Base-by-base conservation (phyloP, 2,113 vertebrate genomes). In the Hepsetus odoe region DNA sequence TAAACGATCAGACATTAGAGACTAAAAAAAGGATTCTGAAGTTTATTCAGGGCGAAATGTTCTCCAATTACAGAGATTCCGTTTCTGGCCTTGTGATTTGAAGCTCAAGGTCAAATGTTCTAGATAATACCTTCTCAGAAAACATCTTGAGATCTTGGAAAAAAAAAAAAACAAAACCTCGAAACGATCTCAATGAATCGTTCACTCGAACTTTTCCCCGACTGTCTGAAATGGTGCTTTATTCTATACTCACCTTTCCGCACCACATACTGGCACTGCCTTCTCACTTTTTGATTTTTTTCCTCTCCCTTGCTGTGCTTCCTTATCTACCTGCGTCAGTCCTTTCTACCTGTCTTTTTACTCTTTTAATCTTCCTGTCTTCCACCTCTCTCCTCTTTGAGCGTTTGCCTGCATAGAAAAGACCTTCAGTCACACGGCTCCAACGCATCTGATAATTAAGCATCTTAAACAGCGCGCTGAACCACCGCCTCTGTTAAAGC, bases 281-380 rank as follows among this genome's bases (percentile, higher is more conserved):
- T 42, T 11, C 12, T 42, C 12, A 1, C 40, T 42, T 11, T 42
- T 11, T 42, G 40, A 42, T 42, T 74, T n/a, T 49, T 75, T 76
- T 46, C 53, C 76, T 61, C 33, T 74, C 24, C 26, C 24, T 74
- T 62, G 35, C 65, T 72, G 22, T 46, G 11, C 22, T 12, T 1
- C 40, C 44, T 62, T 69, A 33, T 64, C 44, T 64, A 13, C 58
- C 20, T 40, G 28, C 20, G 12, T 28, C 35, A 38, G 70, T 46
- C 49, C 69, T 74, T 30, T 68, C 40, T 51, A 16, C 56, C 14
- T 26, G 26, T 40, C n/a, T 28, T 22, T 40, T 66, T 66, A 18
- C 26, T 18, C 30, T 9, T 24, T 49, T 44, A 44, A 30, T 58
- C 62, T 20, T 49, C 24, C 69, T 22, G 11, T 53, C 32, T 30